A percentile compares a stretch with the other conserved stretches of the same genome.
Evolutionary conservation across 2,113 vertebrate species (phyloP).

Genomic region (Pseudonaja textilis): DNA sequence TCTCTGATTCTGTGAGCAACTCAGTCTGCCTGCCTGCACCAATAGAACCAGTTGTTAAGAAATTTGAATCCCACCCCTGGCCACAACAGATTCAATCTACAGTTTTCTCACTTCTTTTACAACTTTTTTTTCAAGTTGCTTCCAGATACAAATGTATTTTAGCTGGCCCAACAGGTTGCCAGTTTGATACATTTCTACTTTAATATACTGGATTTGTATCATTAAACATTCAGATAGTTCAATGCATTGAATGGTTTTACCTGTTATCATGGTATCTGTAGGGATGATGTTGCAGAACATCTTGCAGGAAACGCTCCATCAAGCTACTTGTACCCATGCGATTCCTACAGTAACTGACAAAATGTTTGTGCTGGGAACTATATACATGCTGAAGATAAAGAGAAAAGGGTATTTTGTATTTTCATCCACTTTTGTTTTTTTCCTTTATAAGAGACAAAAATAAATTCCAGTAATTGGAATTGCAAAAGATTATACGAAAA

Average conservation of each 20-base stretch:
- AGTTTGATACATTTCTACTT: background rate
- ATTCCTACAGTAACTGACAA: constrained; percentile 71
- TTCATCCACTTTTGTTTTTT: background rate
- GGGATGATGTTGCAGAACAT: constrained; percentile 86
- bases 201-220: background rate
- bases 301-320: constrained; percentile 91
- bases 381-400: constrained; percentile 80
- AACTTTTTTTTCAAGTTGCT: background rate
- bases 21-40: no score
- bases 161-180: background rate
- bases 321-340: constrained; percentile 66
- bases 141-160: background rate
- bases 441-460: background rate
- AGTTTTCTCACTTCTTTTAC: background rate
- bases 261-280: constrained; percentile 78
- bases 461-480: background rate
- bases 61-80: no score
- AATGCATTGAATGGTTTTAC: constrained; percentile 60
- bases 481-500: background rate
- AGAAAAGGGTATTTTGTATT: constrained; percentile 28
- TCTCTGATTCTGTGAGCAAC: no score
- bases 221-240: background rate
- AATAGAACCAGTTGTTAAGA: no score
- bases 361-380: constrained; percentile 81
- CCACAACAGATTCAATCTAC: background rate